These are phyloP conservation scores for Antheraea mylitta DNA, from an alignment of 1,140 invertebrate genomes.

Conservation along the genomic window DNA sequence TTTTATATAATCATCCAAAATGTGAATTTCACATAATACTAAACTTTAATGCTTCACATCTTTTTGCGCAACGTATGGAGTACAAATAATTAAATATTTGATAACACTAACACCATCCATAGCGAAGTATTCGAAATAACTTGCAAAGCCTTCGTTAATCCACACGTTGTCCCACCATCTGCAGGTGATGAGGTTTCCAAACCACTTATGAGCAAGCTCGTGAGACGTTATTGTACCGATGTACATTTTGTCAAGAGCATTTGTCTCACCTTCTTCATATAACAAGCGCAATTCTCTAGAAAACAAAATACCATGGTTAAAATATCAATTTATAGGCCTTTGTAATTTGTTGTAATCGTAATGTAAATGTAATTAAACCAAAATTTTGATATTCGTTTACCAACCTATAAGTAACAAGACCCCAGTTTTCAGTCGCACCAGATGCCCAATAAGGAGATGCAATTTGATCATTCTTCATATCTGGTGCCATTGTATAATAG, in stretches of 20 bases:
- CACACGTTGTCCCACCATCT: slow-evolving; percentile 82
- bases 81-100: no score
- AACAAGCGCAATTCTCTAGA: slow-evolving; percentile 59
- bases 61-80: no score
- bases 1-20: no score
- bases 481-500: slow-evolving; percentile 64
- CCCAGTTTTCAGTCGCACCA: slow-evolving; percentile 88
- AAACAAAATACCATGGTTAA: slow-evolving; percentile 3
- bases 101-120: slow-evolving; percentile 77
- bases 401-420: slow-evolving; percentile 82
- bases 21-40: no score
- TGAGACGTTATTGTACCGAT: slow-evolving; percentile 79
- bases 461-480: slow-evolving; percentile 81
- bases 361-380: no score
- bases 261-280: slow-evolving; percentile 57
- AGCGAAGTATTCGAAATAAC: slow-evolving; percentile 86
- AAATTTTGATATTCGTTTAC: no score
- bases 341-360: no score
- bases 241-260: slow-evolving; percentile 53
- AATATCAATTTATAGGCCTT: no score
- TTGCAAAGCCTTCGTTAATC: slow-evolving; percentile 92
- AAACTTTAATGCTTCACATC: no score
- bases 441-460: slow-evolving; percentile 86
- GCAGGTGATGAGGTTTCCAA: slow-evolving; percentile 79
- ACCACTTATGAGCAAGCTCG: slow-evolving; percentile 80